Evolutionary conservation across 2,113 vertebrate genomes (phyloP), one percentile per base, ranked within the genome.

Genomic region (Cnemophilus loriae): DNA sequence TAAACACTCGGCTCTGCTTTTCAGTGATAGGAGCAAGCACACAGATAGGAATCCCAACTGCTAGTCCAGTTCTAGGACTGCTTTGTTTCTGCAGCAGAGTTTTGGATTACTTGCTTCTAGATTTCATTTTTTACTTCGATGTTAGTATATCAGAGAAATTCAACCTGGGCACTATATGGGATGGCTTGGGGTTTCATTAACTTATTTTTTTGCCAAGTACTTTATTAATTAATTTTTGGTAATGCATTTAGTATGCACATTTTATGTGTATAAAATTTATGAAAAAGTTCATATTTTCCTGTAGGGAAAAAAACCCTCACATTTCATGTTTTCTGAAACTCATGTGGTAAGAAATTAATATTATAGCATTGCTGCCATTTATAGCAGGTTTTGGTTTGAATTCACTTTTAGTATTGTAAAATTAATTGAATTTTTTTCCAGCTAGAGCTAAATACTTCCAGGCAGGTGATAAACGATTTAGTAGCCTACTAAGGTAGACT

Each of bases 231-330:
- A 50, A 28, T 27, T 63, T 76, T 68, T 57, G 12, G 4, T 59
- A 49, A 22, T 2, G 0, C 3, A 13, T 65, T 69, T 65, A 3
- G 0, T 59, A 42, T 17, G 10, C 2, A 21, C 21, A 44, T 18
- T 33, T 75, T 75, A 41, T 30, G 3, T 22, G 3, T 19, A 37
- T 37, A 32, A 80, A 49, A 47, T 42, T n/a, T 60, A 39, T 57
- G 1, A 13, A 60, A 50, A 30, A 13, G 11, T 73, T 69, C 3
- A 4, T 73, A 23, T 30, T 69, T 60, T 70, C 19, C 13, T 28
- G 14, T 16, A 59, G 9, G 28, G 24, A 20, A 65, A 59, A 70
- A 24, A 10, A 0, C 6, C 1, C 4, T 42, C 0, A 0, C 1
- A 7, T 33, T 15, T 81, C 9, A n/a, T 46, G 5, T 61, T 87